Conservation (phyloP, 1,140 invertebrate species). For the Cydia splendana region DNA sequence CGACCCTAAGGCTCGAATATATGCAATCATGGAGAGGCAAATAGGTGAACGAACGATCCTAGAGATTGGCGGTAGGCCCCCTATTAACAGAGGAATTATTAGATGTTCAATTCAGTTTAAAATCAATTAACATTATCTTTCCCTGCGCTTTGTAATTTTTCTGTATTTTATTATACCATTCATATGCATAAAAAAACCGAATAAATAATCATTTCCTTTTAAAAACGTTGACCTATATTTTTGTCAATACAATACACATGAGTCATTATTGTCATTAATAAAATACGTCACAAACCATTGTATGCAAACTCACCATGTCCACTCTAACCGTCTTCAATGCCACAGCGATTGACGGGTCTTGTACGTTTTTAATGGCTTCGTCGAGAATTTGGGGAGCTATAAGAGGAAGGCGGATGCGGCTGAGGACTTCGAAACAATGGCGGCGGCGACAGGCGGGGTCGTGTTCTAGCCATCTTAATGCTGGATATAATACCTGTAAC, state of each 20-base stretch:
- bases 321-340: constrained; percentile 90
- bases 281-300: constrained; percentile 30
- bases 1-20: no score
- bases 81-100: no score
- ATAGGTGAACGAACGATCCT: no score
- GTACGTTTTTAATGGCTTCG: constrained; percentile 88
- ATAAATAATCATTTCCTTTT: neutral
- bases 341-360: constrained; percentile 89
- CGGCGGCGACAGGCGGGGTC: constrained; percentile 89
- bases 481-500: constrained; percentile 91
- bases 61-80: no score
- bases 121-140: no score
- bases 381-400: constrained; percentile 91
- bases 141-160: no score
- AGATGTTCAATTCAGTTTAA: no score
- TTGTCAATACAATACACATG: neutral
- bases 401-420: constrained; percentile 91
- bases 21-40: no score
- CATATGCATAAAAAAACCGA: neutral
- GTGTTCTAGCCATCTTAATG: constrained; percentile 94
- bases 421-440: constrained; percentile 93
- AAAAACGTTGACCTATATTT: neutral
- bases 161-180: no score
- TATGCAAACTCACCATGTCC: constrained; percentile 83
- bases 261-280: constrained; percentile 12